Percentiles rank a stretch among this genome's conserved stretches.
Conservation (phyloP, 2,113 vertebrate species). For the Talpa occidentalis region DNA sequence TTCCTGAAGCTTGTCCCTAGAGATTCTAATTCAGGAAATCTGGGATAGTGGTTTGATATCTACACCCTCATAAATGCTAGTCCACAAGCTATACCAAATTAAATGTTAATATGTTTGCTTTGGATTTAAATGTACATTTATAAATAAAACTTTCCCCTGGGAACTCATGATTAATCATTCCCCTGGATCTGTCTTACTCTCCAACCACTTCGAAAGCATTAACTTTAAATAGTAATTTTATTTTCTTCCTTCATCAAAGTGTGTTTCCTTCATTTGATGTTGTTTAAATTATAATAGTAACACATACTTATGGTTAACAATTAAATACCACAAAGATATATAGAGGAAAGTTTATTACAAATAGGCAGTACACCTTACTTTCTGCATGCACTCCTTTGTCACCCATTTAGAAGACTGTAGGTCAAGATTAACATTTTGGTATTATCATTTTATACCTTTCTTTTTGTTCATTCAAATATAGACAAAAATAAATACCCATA, state of each 20-base stretch:
- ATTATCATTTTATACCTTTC: not conserved
- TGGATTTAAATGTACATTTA: conserved; percentile 6
- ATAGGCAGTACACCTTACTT: rapidly evolving
- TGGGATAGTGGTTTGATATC: not conserved
- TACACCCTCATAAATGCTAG: not conserved
- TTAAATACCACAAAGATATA: not conserved
- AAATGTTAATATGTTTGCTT: conserved; percentile 36
- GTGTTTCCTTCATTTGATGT: not conserved
- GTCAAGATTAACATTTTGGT: not conserved
- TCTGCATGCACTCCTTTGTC: not conserved
- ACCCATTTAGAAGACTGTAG: not conserved
- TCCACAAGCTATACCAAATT: not conserved
- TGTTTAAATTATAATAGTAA: conserved; percentile 17
- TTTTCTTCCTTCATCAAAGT: conserved; percentile 29
- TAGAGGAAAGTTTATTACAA: not conserved
- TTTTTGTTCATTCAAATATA: not conserved
- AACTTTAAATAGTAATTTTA: conserved; percentile 42
- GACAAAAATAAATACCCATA: not conserved
- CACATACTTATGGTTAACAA: not conserved
- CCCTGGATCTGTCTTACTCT: not conserved
- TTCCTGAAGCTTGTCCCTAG: not conserved
- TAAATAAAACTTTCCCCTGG: not conserved
- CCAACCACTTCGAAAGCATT: not conserved
- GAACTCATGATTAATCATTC: not conserved
- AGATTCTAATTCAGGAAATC: conserved; percentile 15